These are phyloP conservation scores for Dinocampus coccinellae DNA, from an alignment of 2,888 invertebrate species.

Conservation along the genomic window DNA sequence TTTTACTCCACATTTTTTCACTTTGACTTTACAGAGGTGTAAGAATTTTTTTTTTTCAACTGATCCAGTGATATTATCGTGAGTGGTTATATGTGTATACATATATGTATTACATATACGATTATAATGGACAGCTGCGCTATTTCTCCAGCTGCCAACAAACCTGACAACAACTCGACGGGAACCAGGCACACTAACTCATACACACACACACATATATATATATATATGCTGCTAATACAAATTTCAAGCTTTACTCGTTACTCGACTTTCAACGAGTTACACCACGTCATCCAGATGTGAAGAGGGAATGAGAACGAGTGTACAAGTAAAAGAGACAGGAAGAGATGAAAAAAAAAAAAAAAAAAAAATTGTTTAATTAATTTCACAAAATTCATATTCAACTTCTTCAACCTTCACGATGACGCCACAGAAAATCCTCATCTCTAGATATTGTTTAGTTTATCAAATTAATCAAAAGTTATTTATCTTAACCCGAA, in stretches of 20 bases:
- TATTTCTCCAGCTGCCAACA: conserved; percentile 44
- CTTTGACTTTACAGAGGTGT: not conserved
- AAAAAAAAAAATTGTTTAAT: not conserved
- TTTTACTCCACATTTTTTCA: not conserved
- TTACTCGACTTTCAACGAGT: not conserved
- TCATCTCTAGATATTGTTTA: not conserved
- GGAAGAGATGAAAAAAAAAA: not conserved
- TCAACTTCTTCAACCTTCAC: not conserved
- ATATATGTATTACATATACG: not conserved
- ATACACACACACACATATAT: not conserved
- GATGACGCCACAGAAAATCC: not conserved
- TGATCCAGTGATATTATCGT: not conserved
- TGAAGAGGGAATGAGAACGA: not conserved
- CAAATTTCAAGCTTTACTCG: not conserved
- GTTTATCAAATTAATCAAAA: conserved; percentile 4
- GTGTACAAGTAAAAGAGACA: too few relatives aligned
- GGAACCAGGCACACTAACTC: not conserved
- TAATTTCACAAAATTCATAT: not conserved
- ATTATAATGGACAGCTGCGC: conserved; percentile 39
- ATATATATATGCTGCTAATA: not conserved
- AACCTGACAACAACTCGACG: conserved; percentile 6
- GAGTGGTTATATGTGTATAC: not conserved
- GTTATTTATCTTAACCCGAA: not conserved
- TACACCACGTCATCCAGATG: not conserved
- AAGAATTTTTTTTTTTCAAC: not conserved